These are phyloP conservation scores for Drepana arcuata DNA, from an alignment of 1,140 invertebrate species.

Conservation along the genomic window DNA sequence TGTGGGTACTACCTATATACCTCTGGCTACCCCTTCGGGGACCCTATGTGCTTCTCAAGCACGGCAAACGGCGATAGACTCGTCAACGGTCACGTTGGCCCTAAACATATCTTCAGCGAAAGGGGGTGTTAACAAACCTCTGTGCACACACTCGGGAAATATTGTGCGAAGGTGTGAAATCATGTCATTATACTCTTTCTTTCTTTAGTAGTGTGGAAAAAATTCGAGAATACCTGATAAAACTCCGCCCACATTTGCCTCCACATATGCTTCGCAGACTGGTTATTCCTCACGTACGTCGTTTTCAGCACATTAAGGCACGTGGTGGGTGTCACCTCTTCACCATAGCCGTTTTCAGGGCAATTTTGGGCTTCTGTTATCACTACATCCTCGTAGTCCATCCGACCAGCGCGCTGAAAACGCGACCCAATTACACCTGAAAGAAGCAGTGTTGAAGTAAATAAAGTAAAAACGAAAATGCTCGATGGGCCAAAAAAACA, in stretches of 20 bases:
- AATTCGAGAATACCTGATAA: conserved; percentile 37
- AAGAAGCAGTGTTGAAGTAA: conserved; percentile 12
- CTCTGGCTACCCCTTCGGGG: no score
- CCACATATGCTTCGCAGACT: conserved; percentile 49
- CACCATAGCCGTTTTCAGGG: conserved; percentile 51
- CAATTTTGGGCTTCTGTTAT: conserved; percentile 58
- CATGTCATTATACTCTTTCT: no score
- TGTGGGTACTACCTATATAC: no score
- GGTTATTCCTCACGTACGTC: conserved; percentile 48
- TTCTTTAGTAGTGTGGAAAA: no score
- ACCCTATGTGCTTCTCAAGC: not conserved
- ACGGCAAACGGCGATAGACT: no score
- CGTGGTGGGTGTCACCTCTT: conserved; percentile 44
- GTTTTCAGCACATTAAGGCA: conserved; percentile 53
- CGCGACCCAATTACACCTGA: conserved; percentile 61
- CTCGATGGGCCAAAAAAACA: no score
- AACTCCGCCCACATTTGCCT: conserved; percentile 57
- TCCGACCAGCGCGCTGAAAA: conserved; percentile 49
- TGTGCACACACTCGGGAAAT: no score
- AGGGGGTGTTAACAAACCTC: no score
- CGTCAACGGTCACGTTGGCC: no score
- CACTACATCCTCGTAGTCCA: conserved; percentile 68
- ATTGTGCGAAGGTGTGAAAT: no score
- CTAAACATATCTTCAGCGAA: no score
- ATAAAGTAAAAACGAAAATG: no score